phyloP scores from a whole-genome alignment of 2,888 invertebrate species.

The Cyrtodaria siliqua region DNA sequence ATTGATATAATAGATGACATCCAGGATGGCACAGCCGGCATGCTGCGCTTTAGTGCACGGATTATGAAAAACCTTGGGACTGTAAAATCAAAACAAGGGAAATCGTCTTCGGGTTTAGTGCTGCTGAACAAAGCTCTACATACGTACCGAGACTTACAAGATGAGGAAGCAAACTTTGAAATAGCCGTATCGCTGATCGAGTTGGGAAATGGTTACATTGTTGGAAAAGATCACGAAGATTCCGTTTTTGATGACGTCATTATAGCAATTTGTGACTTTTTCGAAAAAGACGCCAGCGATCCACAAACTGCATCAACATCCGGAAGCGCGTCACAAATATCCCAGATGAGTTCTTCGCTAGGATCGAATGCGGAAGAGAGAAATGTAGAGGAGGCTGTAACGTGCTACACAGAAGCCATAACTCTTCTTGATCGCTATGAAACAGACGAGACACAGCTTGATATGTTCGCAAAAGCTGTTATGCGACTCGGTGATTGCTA shows the following conservation, averaged over 20 bases:
- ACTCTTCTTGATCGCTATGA: slow-evolving; percentile 75
- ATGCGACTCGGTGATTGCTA: slow-evolving; percentile 84
- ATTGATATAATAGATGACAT: slow-evolving; percentile 80
- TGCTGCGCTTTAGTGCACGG: slow-evolving; percentile 79
- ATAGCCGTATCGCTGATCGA: slow-evolving; percentile 81
- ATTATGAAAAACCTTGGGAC: slow-evolving; percentile 81
- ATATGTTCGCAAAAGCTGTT: slow-evolving; percentile 79
- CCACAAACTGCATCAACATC: slow-evolving; percentile 68
- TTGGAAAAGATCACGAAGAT: slow-evolving; percentile 79
- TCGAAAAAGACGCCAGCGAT: slow-evolving; percentile 80
- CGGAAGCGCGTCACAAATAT: slow-evolving; percentile 59
- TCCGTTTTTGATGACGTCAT: slow-evolving; percentile 81
- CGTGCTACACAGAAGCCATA: slow-evolving; percentile 82
- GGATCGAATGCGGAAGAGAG: slow-evolving; percentile 71
- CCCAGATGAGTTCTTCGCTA: slow-evolving; percentile 65
- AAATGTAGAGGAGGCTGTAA: slow-evolving; percentile 82
- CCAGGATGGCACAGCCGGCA: slow-evolving; percentile 78
- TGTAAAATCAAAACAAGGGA: slow-evolving; percentile 80
- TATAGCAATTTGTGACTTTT: slow-evolving; percentile 79
- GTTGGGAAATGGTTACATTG: slow-evolving; percentile 83
- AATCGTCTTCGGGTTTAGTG: slow-evolving; percentile 79
- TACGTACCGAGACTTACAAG: slow-evolving; percentile 78
- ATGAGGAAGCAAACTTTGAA: slow-evolving; percentile 76
- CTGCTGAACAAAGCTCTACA: slow-evolving; percentile 81
- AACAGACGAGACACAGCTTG: slow-evolving; percentile 72